These are phyloP conservation scores for Mormyrus iriodes DNA, from an alignment of 2,113 vertebrate species.

Conservation along the genomic window DNA sequence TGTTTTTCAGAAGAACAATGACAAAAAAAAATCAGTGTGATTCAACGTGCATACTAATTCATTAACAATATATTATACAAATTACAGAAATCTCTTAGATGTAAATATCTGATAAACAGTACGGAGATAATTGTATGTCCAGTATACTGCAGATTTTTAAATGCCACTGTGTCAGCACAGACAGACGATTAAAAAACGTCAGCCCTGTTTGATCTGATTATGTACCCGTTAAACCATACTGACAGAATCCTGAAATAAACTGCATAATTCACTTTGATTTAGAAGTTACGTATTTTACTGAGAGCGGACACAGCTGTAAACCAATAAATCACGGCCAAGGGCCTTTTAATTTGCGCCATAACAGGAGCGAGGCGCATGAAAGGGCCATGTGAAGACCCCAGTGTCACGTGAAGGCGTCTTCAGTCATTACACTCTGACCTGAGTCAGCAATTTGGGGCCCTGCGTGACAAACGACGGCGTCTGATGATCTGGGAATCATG, in stretches of 20 bases:
- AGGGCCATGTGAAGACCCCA: too few species aligned
- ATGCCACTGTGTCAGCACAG: conserved; percentile 7
- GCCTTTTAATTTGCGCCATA: neutral
- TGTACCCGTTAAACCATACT: neutral
- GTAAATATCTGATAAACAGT: neutral
- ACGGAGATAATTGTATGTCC: neutral
- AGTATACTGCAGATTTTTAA: neutral
- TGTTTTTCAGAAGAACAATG: neutral
- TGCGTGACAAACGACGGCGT: conserved; percentile 74
- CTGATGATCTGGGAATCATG: conserved; percentile 69
- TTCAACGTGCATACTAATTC: neutral
- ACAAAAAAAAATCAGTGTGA: neutral
- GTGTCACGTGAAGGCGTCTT: conserved; percentile 44
- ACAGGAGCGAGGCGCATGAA: neutral
- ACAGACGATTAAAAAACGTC: neutral
- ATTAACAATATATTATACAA: neutral
- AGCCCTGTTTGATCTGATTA: neutral
- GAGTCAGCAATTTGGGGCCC: conserved; percentile 75
- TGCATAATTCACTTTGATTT: conserved; percentile 7
- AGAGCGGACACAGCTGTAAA: neutral
- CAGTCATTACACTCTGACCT: conserved; percentile 71
- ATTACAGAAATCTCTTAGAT: neutral
- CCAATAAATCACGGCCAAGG: neutral
- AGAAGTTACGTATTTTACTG: neutral
- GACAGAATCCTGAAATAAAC: conserved; percentile 3